Base-by-base conservation (phyloP, 2,888 invertebrate species). In the Macaria notata region DNA sequence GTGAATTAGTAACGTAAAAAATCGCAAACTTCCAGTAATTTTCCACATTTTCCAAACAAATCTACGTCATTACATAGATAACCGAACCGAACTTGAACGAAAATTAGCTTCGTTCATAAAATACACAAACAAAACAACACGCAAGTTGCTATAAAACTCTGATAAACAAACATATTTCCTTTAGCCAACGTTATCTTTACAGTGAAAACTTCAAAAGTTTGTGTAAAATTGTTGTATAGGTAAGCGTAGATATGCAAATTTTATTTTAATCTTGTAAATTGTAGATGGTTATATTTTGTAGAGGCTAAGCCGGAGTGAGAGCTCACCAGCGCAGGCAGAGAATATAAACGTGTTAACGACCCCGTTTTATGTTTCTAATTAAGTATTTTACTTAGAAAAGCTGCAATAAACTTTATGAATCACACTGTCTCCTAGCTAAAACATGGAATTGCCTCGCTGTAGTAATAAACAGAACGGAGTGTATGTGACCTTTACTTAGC, bases 351-450 rank as follows among this genome's bases (percentile, higher is more conserved):
- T 47, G 44, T n/a, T 48, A 55, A 59, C 48, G 54, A 49, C 54
- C 48, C 46, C 48, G 45, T 42, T 59, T 59, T 48, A 51, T 42
- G 48, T 54, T 45, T 33, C 59, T 59, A 51, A 59, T 55, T 55
- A 55, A 58, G 48, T 30, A 48, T 51, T 59, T 51, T 54, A 55
- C 54, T 59, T 55, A 56, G 59, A 45, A 59, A 48, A 45, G 54
- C 41, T 47, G 45, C 51, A 47, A 55, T 52, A 52, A 59, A 52
- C 48, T 6, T 48, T 42, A 42, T 42, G 51, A 55, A 54, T 59
- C 51, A 44, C 54, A 39, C 19, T 42, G 48, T 47, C 51, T 59
- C 50, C 6, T 42, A 41, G 44, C 39, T 42, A 6, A 46, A 50
- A 54, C 46, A 54, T 41, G 44, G 19, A 50, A 50, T 49, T 19